phyloP scores from a whole-genome alignment of 2,113 vertebrate genomes.

The Numida meleagris region DNA sequence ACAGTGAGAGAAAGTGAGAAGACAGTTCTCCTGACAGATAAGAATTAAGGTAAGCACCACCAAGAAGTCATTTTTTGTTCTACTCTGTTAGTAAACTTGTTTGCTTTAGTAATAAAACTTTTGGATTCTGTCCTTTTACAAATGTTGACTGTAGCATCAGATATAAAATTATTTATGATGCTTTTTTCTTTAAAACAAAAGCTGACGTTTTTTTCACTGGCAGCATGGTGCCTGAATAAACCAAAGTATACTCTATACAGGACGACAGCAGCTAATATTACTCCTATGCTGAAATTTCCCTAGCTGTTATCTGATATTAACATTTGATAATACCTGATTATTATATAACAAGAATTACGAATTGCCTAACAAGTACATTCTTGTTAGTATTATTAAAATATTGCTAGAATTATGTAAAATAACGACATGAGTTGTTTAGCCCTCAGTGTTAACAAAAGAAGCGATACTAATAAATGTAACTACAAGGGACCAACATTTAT shows the following conservation, averaged over 20 bases:
- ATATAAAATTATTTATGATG: not conserved
- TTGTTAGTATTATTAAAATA: not conserved
- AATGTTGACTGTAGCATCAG: not conserved
- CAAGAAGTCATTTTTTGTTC: not conserved
- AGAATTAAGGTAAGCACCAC: not conserved
- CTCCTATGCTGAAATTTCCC: not conserved
- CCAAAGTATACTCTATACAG: not conserved
- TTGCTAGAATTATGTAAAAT: not conserved
- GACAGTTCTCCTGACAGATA: conserved; percentile 25
- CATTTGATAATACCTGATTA: not conserved
- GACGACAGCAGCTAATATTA: not conserved
- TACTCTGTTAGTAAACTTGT: not conserved
- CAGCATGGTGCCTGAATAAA: not conserved
- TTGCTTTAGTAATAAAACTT: not conserved
- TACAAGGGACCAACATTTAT: not conserved
- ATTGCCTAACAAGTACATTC: not conserved
- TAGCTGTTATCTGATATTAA: not conserved
- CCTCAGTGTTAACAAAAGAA: not conserved
- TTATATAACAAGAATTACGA: not conserved
- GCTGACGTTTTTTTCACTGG: not conserved
- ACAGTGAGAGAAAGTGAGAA: not conserved
- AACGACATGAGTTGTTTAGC: not conserved
- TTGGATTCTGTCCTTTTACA: not conserved
- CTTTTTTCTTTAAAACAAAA: not conserved
- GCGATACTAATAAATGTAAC: not conserved